Evolutionary conservation across 2,888 invertebrate genomes (phyloP).

Genomic region (Philaethria dido): DNA sequence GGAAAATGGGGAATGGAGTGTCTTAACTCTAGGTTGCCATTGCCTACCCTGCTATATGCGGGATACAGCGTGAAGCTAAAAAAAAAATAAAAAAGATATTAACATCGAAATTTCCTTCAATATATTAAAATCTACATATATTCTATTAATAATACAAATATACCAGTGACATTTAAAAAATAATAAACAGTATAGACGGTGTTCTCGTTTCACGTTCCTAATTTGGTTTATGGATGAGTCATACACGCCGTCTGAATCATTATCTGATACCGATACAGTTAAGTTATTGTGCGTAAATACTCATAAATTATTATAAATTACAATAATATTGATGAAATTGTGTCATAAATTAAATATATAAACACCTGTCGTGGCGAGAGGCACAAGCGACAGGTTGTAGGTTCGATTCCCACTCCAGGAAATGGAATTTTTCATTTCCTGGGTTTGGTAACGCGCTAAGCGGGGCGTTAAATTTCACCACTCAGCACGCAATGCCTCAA

Average conservation of each 20-base stretch:
- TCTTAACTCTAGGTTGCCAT: too few species aligned
- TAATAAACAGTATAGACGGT: background rate
- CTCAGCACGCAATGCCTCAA: too few species aligned
- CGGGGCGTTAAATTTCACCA: too few species aligned
- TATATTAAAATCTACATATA: background rate
- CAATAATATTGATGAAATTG: background rate
- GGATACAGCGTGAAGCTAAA: too few species aligned
- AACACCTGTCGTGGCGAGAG: too few species aligned
- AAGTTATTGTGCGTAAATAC: background rate
- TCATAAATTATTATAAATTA: background rate
- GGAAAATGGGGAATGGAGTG: too few species aligned
- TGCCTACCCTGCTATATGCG: too few species aligned
- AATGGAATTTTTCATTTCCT: too few species aligned
- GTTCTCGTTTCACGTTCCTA: conserved; percentile 9
- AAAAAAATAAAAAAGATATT: background rate
- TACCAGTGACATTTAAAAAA: conserved; percentile 2
- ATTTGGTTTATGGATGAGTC: conserved; percentile 2
- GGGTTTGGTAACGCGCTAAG: too few species aligned
- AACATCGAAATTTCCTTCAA: too few species aligned
- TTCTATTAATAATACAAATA: background rate
- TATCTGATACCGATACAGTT: conserved; percentile 2
- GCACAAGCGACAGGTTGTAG: too few species aligned
- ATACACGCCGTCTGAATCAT: conserved; percentile 5
- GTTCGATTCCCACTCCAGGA: too few species aligned
- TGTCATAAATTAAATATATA: background rate